These are phyloP conservation scores for Ageneiosus marmoratus DNA, from an alignment of 2,113 vertebrate species.

Conservation along the genomic window DNA sequence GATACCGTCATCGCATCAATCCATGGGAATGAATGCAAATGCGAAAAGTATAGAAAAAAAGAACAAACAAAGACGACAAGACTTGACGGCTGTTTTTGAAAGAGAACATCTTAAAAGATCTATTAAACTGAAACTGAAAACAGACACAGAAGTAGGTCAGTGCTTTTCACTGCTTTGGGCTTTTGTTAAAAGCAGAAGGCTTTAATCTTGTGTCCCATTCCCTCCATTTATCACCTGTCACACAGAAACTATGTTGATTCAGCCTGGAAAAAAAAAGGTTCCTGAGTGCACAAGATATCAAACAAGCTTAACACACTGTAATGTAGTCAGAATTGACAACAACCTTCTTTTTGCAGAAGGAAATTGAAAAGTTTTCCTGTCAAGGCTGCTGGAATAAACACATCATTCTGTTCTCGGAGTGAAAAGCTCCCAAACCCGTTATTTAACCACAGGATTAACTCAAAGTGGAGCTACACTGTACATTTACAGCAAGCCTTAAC, in stretches of 20 bases:
- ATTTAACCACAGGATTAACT: constrained; percentile 8
- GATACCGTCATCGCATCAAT: constrained; percentile 14
- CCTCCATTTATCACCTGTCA: background rate
- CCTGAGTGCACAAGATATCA: background rate
- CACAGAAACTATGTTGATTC: constrained; percentile 3
- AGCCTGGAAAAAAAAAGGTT: background rate
- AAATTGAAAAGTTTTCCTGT: background rate
- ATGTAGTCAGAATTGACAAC: background rate
- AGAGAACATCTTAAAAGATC: background rate
- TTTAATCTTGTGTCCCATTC: constrained; percentile 5
- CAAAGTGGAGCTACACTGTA: constrained; percentile 30
- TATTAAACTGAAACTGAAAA: background rate
- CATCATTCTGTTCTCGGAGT: too few species aligned
- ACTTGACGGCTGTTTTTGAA: constrained; percentile 16
- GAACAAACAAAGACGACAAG: background rate
- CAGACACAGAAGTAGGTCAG: constrained; percentile 1
- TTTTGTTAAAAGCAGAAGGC: constrained; percentile 8
- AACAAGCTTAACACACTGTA: background rate
- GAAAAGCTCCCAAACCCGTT: background rate
- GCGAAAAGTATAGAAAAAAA: background rate
- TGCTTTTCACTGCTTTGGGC: background rate
- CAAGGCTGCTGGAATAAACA: background rate
- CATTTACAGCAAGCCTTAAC: constrained; percentile 55
- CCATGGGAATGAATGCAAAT: background rate
- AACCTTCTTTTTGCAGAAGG: background rate